Percentiles rank a stretch among this genome's conserved stretches.
phyloP scores from a whole-genome alignment of 2,113 vertebrate species.

The Gambusia affinis region DNA sequence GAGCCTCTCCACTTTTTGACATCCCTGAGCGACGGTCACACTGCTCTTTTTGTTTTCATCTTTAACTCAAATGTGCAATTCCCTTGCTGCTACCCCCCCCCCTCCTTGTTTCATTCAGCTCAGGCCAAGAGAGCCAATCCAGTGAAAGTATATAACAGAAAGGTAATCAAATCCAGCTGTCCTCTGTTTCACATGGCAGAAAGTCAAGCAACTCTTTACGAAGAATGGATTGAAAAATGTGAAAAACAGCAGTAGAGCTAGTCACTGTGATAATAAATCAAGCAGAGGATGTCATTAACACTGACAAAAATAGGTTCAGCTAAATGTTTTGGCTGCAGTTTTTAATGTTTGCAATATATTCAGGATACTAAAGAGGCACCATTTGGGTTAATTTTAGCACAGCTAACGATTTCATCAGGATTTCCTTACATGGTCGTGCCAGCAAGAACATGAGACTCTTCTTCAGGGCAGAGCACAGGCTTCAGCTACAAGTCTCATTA shows the following conservation, averaged over 20 bases:
- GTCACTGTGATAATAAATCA: slow-evolving; percentile 43
- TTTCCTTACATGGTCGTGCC: slow-evolving; percentile 74
- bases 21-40: slow-evolving; percentile 60
- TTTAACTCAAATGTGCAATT: slow-evolving; percentile 61
- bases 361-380: slow-evolving; percentile 42
- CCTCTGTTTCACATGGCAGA: slow-evolving; percentile 63
- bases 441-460: slow-evolving; percentile 57
- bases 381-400: slow-evolving; percentile 69
- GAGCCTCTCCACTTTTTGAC: slow-evolving; percentile 39
- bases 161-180: slow-evolving; percentile 80
- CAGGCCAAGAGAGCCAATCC: slow-evolving; percentile 76
- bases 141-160: slow-evolving; percentile 71
- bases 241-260: slow-evolving; percentile 4
- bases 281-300: slow-evolving; percentile 48
- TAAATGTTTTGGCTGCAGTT: slow-evolving; percentile 40
- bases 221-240: slow-evolving; percentile 43
- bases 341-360: slow-evolving; percentile 35
- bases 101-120: slow-evolving; percentile 73
- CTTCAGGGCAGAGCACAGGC: slow-evolving; percentile 48
- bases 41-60: slow-evolving; percentile 74
- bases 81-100: slow-evolving; percentile 63
- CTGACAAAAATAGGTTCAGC: slow-evolving; percentile 26
- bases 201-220: slow-evolving; percentile 72
- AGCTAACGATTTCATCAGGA: slow-evolving; percentile 71
- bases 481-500: slow-evolving; percentile 38